These are phyloP conservation scores for Macrosteles quadrilineatus DNA, from an alignment of 1,140 invertebrate genomes.

Conservation along the genomic window DNA sequence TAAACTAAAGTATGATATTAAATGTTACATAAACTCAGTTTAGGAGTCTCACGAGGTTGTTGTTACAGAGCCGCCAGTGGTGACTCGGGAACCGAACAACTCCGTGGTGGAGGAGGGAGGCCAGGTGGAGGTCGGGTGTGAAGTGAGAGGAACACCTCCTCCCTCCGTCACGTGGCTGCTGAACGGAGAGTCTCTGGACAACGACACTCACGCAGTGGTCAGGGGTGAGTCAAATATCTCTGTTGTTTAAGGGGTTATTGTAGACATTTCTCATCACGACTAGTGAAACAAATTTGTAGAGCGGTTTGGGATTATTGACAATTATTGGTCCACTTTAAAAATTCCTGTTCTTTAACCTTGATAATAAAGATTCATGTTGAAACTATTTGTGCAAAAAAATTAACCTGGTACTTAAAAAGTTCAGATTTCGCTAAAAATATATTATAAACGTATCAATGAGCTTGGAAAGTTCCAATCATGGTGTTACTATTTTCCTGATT, in stretches of 20 bases:
- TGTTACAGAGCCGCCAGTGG: conserved; percentile 59
- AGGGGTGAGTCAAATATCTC: conserved; percentile 43
- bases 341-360: too few species aligned
- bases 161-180: conserved; percentile 80
- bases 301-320: background rate
- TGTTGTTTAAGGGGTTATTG: background rate
- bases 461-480: too few species aligned
- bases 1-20: too few species aligned
- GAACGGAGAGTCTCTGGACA: conserved; percentile 69
- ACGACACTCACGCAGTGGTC: conserved; percentile 56
- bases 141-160: conserved; percentile 65
- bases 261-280: too few species aligned
- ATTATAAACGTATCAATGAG: too few species aligned
- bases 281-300: background rate
- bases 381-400: too few species aligned
- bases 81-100: conserved; percentile 58
- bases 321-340: background rate
- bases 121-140: conserved; percentile 64
- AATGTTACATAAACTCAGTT: too few species aligned
- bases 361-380: too few species aligned
- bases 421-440: too few species aligned
- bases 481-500: too few species aligned
- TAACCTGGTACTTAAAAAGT: too few species aligned
- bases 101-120: conserved; percentile 66
- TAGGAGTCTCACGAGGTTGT: too few species aligned